Evolutionary conservation across 2,797 vertebrate genomes (phyloP).

Genomic region (Pipistrellus pipistrellus): DNA sequence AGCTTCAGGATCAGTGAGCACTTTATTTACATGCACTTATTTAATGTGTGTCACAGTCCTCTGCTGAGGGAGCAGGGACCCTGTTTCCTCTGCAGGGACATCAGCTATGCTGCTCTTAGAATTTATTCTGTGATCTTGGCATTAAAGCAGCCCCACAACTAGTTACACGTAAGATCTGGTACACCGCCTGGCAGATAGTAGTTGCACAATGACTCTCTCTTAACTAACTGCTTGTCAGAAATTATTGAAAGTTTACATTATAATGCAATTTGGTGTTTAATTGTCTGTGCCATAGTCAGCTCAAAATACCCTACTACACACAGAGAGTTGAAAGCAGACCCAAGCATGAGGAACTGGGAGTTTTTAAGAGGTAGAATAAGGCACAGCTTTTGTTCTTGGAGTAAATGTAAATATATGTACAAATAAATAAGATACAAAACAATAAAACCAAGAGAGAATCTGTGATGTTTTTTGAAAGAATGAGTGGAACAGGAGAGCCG

Average conservation of each 20-base stretch:
- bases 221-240: not conserved
- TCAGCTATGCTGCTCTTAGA: not conserved
- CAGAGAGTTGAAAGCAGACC: not conserved
- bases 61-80: not conserved
- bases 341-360: too few relatives aligned
- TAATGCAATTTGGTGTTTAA: not conserved
- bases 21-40: not conserved
- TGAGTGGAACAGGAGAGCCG: not conserved
- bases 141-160: not conserved
- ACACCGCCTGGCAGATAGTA: not conserved
- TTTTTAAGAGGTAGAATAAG: not conserved
- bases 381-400: accelerated
- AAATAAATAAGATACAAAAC: not conserved
- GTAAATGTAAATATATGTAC: accelerated
- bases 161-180: not conserved
- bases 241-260: not conserved
- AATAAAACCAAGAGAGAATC: not conserved
- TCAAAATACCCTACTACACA: too few relatives aligned
- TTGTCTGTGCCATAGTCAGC: not conserved
- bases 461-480: not conserved
- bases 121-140: not conserved
- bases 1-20: not conserved
- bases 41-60: not conserved
- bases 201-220: not conserved
- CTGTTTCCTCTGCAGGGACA: not conserved